A percentile compares a stretch with the other conserved stretches of the same genome.
phyloP scores from a whole-genome alignment of 2,888 invertebrate species.

The Sinhomidia bicolor region DNA sequence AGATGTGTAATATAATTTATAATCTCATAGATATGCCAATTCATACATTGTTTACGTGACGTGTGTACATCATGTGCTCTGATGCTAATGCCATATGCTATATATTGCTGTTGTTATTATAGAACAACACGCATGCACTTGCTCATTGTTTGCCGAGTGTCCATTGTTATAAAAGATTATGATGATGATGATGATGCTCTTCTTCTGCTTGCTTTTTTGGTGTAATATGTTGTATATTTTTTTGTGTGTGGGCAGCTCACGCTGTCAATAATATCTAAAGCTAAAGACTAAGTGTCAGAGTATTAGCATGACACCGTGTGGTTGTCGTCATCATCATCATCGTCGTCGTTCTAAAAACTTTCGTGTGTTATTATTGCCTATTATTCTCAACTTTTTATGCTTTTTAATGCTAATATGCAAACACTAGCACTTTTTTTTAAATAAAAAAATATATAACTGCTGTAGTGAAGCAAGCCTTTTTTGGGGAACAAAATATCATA shows the following conservation, averaged over 20 bases:
- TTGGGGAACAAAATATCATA: slow-evolving; percentile 70
- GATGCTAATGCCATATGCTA: background rate
- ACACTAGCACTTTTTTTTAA: slow-evolving; percentile 28
- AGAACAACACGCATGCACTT: background rate
- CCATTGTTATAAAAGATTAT: background rate
- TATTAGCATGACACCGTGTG: slow-evolving; percentile 45
- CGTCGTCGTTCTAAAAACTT: background rate
- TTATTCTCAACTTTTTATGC: background rate
- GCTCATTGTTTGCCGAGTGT: background rate
- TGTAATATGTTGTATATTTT: background rate
- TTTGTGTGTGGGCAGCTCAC: slow-evolving; percentile 58
- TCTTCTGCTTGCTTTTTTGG: background rate
- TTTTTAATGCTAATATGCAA: background rate
- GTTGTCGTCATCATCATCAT: background rate
- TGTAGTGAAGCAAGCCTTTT: slow-evolving; percentile 64
- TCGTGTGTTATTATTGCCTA: background rate
- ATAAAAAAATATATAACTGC: background rate
- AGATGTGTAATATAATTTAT: slow-evolving; percentile 31
- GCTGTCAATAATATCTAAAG: slow-evolving; percentile 50
- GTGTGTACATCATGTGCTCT: slow-evolving; percentile 44
- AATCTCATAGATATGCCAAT: slow-evolving; percentile 51
- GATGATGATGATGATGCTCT: background rate
- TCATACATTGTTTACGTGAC: slow-evolving; percentile 59
- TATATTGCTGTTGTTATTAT: background rate
- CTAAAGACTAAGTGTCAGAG: slow-evolving; percentile 11